Conservation (phyloP, 2,888 invertebrate genomes). For the Polydrusus pterygomalis region DNA sequence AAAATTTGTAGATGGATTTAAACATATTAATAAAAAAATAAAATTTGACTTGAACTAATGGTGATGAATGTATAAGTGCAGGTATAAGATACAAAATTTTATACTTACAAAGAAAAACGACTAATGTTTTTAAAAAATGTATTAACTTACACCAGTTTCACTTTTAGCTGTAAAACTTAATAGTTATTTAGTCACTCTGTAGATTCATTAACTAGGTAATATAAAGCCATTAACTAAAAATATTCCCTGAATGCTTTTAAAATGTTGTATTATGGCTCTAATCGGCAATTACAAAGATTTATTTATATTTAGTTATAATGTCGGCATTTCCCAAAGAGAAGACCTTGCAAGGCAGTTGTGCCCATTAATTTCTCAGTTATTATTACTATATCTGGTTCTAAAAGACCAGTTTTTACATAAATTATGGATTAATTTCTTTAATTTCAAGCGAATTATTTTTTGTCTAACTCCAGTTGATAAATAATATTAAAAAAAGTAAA, state of each 20-base stretch:
- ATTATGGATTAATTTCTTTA: conserved; percentile 26
- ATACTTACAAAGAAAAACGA: too few species aligned
- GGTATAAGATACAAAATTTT: too few species aligned
- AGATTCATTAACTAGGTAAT: background rate
- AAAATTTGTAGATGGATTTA: too few species aligned
- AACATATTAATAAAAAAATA: too few species aligned
- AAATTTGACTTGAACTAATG: too few species aligned
- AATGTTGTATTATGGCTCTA: conserved; percentile 17
- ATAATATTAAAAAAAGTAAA: too few species aligned
- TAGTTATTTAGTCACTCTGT: too few species aligned
- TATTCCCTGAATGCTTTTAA: conserved; percentile 9
- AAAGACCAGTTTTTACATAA: conserved; percentile 29
- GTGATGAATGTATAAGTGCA: too few species aligned
- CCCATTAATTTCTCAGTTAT: conserved; percentile 31
- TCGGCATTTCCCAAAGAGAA: conserved; percentile 20
- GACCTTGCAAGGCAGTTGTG: conserved; percentile 27
- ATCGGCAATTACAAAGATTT: conserved; percentile 37
- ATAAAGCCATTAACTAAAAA: conserved; percentile 18
- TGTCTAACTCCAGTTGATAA: too few species aligned
- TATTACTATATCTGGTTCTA: conserved; percentile 27
- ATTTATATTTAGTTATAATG: conserved; percentile 20
- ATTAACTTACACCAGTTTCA: too few species aligned
- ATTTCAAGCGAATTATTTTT: background rate
- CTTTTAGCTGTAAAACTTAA: too few species aligned
- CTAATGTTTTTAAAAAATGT: too few species aligned